A percentile compares a stretch with the other conserved stretches of the same genome.
These are phyloP conservation scores for Hymenopus coronatus DNA, from an alignment of 2,888 invertebrate genomes.

Conservation along the genomic window DNA sequence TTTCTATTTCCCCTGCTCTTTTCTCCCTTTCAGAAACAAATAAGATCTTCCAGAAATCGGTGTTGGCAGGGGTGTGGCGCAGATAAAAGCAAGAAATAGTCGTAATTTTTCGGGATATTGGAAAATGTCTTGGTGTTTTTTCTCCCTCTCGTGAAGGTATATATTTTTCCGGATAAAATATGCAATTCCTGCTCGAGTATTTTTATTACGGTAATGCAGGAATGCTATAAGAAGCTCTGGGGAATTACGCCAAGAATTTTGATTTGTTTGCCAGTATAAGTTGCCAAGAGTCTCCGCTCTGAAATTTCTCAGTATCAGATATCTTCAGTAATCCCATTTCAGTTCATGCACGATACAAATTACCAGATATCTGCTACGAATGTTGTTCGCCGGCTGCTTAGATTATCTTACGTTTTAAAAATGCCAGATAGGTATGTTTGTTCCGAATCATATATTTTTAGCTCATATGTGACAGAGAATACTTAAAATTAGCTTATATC, in stretches of 20 bases:
- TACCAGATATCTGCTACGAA: too few species aligned
- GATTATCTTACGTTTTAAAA: too few species aligned
- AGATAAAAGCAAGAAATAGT: conserved; percentile 3
- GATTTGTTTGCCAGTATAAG: background rate
- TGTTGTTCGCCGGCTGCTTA: too few species aligned
- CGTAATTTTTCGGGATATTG: conserved; percentile 15
- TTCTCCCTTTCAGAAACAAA: conserved; percentile 22
- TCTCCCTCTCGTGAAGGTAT: background rate
- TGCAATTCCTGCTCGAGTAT: background rate
- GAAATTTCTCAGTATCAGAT: too few species aligned
- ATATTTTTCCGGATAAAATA: background rate
- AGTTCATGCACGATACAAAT: too few species aligned
- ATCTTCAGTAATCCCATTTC: too few species aligned
- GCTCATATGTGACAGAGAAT: too few species aligned
- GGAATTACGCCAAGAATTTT: background rate
- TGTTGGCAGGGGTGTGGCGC: background rate
- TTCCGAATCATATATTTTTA: too few species aligned
- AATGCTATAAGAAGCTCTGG: background rate
- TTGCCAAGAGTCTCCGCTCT: too few species aligned
- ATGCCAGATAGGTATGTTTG: too few species aligned
- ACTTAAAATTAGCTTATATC: too few species aligned
- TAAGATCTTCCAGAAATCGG: background rate
- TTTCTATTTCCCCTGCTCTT: conserved; percentile 11
- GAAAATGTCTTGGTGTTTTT: conserved; percentile 1
- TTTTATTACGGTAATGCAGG: background rate